Evolutionary conservation across 2,113 vertebrate genomes (phyloP).

Genomic region (Budorcas taxicolor): DNA sequence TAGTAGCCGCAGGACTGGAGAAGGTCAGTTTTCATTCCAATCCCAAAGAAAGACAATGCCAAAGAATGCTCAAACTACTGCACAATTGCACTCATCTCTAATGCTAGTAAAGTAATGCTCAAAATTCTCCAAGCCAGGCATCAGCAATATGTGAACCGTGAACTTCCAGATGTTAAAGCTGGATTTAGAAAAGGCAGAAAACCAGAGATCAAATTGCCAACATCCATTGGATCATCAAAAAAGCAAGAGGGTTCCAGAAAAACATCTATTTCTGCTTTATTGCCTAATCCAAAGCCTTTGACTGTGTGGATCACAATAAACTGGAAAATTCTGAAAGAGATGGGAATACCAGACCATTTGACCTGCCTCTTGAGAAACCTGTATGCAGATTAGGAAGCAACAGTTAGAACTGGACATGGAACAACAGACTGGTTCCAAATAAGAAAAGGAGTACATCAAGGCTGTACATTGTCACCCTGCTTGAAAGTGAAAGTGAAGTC

Average conservation of each 20-base stretch:
- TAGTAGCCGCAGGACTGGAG: background rate
- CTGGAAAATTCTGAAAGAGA: background rate
- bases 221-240: background rate
- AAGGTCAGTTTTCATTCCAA: background rate
- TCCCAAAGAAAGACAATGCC: background rate
- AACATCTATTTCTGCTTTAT: background rate
- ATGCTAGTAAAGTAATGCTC: background rate
- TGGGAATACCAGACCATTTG: background rate
- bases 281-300: background rate
- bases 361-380: background rate
- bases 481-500: too few species aligned
- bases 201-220: background rate
- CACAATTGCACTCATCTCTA: background rate
- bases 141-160: fast-evolving
- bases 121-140: background rate
- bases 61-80: fast-evolving
- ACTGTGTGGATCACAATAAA: background rate
- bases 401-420: too few species aligned
- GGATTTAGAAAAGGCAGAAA: background rate
- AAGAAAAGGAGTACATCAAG: too few species aligned
- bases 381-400: background rate
- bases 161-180: background rate
- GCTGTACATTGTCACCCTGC: too few species aligned
- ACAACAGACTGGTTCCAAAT: too few species aligned
- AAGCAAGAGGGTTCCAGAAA: background rate